Evolutionary conservation across 2,888 invertebrate genomes (phyloP).

Genomic region (Plebejus melissa): DNA sequence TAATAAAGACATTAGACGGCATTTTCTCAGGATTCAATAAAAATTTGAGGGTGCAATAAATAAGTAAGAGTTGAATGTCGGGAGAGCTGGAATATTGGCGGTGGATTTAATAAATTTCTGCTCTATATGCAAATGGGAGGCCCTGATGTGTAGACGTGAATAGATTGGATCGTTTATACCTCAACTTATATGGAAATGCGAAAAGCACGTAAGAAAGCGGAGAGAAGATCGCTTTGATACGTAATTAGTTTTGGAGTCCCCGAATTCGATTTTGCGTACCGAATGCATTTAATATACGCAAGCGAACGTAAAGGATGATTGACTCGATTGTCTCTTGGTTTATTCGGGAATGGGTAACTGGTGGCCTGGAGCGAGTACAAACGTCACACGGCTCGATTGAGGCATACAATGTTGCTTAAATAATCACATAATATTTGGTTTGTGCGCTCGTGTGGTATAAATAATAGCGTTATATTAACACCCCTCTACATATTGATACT

Average conservation of each 20-base stretch:
- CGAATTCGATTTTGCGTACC: constrained; percentile 62
- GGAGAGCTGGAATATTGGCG: constrained; percentile 75
- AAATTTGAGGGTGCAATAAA: constrained; percentile 60
- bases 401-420: constrained; percentile 7
- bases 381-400: constrained; percentile 3
- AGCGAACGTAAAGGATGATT: constrained; percentile 49
- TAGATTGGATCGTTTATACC: constrained; percentile 79
- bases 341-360: constrained; percentile 21
- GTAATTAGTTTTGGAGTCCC: constrained; percentile 74
- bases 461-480: neutral
- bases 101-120: constrained; percentile 80
- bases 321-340: constrained; percentile 47
- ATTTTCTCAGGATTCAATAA: constrained; percentile 56
- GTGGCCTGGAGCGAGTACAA: neutral
- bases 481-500: neutral
- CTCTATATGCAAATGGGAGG: constrained; percentile 79
- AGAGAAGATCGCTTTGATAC: constrained; percentile 74
- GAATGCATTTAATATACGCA: constrained; percentile 51
- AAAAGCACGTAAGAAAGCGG: constrained; percentile 78
- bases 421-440: constrained; percentile 15
- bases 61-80: constrained; percentile 74
- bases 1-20: neutral
- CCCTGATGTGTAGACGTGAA: constrained; percentile 80
- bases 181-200: constrained; percentile 79
- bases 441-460: neutral